These are phyloP conservation scores for Ischnus inquisitorius DNA, from an alignment of 2,888 invertebrate species.

Conservation along the genomic window DNA sequence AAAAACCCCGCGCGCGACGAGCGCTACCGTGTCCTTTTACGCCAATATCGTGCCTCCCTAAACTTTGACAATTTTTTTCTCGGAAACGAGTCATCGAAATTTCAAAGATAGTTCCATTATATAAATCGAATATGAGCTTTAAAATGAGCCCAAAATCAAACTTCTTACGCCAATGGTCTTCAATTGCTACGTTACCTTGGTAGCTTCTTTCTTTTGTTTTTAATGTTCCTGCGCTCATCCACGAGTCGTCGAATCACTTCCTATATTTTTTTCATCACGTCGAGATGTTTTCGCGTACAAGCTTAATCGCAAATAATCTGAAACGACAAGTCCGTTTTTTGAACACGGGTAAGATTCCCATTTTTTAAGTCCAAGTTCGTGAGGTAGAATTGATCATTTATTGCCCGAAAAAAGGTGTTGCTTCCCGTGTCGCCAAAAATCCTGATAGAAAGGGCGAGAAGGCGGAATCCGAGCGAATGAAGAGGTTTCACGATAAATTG, in stretches of 20 bases:
- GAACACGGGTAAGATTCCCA: conserved; percentile 33
- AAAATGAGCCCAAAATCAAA: too few relatives aligned
- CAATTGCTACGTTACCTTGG: background rate
- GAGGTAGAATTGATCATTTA: conserved; percentile 3
- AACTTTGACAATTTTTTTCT: too few relatives aligned
- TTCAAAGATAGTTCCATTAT: too few relatives aligned
- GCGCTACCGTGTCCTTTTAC: too few relatives aligned
- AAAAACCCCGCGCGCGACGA: too few relatives aligned
- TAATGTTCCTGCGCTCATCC: background rate
- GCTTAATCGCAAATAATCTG: conserved; percentile 14
- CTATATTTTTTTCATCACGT: conserved; percentile 22
- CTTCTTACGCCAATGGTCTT: background rate
- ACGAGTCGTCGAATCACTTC: background rate
- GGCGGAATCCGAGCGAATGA: conserved; percentile 77
- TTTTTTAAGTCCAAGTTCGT: background rate
- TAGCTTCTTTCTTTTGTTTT: background rate
- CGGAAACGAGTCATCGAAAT: too few relatives aligned
- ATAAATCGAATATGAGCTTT: too few relatives aligned
- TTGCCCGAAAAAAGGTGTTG: conserved; percentile 30
- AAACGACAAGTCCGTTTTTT: conserved; percentile 27
- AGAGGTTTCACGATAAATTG: conserved; percentile 79
- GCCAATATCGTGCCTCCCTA: too few relatives aligned
- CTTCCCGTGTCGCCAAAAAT: conserved; percentile 28
- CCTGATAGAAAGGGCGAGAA: conserved; percentile 13
- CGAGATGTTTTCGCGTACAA: conserved; percentile 42